A percentile compares a stretch with the other conserved stretches of the same genome.
phyloP scores from a whole-genome alignment of 2,113 vertebrate species.

The Cephalopholis sonnerati region DNA sequence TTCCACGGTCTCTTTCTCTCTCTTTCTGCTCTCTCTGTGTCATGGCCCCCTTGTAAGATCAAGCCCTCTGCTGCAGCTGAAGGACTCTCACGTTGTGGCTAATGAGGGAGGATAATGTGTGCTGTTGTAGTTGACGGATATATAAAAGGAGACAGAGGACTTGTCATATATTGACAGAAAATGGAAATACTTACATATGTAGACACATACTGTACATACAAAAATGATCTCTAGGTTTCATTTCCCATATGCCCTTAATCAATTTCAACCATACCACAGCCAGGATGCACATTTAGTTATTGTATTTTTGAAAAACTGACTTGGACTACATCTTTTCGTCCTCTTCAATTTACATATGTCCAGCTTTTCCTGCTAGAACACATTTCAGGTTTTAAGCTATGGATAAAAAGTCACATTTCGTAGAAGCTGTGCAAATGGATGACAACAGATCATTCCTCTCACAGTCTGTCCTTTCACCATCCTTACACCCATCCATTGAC shows the following conservation, averaged over 20 bases:
- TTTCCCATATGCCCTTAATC: neutral
- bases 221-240: neutral
- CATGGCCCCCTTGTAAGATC: conserved; percentile 71
- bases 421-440: neutral
- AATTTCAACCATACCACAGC: neutral
- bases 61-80: conserved; percentile 73
- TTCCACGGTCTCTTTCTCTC: conserved; percentile 9
- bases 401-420: conserved; percentile 22
- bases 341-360: neutral
- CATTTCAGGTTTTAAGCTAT: neutral
- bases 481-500: conserved; percentile 8
- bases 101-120: conserved; percentile 70
- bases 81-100: conserved; percentile 67
- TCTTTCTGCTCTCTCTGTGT: conserved; percentile 39
- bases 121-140: conserved; percentile 58
- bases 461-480: conserved; percentile 29
- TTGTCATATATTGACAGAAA: conserved; percentile 9
- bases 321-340: neutral
- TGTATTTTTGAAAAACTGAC: neutral
- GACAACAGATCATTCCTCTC: conserved; percentile 22
- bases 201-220: neutral
- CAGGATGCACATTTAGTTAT: neutral
- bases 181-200: neutral
- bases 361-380: neutral
- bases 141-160: conserved; percentile 33